phyloP scores from a whole-genome alignment of 2,888 invertebrate genomes.

The Cataglyphis rosenhaueri region DNA sequence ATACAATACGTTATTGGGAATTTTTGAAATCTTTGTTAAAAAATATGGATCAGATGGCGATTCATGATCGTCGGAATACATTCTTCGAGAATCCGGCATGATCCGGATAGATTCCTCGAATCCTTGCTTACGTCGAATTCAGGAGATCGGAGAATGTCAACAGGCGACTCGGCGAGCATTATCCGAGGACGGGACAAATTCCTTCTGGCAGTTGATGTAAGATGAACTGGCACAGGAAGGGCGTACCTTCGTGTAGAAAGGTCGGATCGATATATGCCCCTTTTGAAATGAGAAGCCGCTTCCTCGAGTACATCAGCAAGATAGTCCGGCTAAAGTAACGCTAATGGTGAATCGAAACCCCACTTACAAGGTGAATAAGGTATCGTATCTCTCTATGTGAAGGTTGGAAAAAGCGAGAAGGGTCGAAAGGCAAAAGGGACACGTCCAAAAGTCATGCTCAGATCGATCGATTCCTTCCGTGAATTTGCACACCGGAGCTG shows the following conservation, averaged over 20 bases:
- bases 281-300: conserved; percentile 43
- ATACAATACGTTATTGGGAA: background rate
- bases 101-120: conserved; percentile 24
- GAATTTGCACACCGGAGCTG: background rate
- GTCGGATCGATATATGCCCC: conserved; percentile 65
- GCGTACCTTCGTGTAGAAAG: conserved; percentile 56
- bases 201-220: conserved; percentile 44
- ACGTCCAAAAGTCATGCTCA: conserved; percentile 16
- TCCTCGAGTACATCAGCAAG: conserved; percentile 31
- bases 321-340: conserved; percentile 32
- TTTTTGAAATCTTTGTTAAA: background rate
- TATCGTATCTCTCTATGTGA: conserved; percentile 5
- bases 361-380: background rate
- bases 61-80: background rate
- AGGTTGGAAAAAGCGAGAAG: conserved; percentile 21
- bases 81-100: conserved; percentile 12
- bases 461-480: conserved; percentile 11
- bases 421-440: background rate
- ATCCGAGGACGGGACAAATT: conserved; percentile 39
- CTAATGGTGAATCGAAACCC: conserved; percentile 33
- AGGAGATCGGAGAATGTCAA: conserved; percentile 37
- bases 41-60: background rate
- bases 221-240: conserved; percentile 61
- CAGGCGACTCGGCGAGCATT: conserved; percentile 32
- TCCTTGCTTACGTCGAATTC: conserved; percentile 19